Percentiles rank a stretch among this genome's conserved stretches.
phyloP scores from a whole-genome alignment of 1,140 invertebrate species.

The Aphidius ervi region DNA sequence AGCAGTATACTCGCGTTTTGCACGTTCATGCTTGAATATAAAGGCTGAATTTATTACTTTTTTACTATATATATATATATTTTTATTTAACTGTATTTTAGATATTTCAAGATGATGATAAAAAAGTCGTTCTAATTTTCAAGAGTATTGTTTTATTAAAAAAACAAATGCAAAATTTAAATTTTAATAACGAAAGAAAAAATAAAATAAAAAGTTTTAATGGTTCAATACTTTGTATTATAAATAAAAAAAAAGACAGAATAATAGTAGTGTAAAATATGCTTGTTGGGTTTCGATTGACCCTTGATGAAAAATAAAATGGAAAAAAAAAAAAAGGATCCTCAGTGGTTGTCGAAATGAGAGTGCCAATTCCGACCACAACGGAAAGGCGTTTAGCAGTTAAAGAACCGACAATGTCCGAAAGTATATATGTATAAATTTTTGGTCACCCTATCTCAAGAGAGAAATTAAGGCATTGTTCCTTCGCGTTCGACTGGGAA shows the following conservation, averaged over 20 bases:
- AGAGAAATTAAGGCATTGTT: slow-evolving; percentile 24
- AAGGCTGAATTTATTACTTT: neutral
- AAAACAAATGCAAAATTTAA: neutral
- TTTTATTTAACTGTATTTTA: neutral
- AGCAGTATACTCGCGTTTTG: neutral
- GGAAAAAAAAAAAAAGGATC: neutral
- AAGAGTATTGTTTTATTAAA: neutral
- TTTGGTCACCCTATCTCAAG: slow-evolving; percentile 18
- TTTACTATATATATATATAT: neutral
- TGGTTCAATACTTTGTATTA: too few relatives aligned
- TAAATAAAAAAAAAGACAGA: too few relatives aligned
- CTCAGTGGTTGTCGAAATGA: neutral
- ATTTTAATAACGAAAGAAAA: too few relatives aligned
- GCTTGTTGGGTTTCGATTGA: neutral
- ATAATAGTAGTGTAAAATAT: neutral
- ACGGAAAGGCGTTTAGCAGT: slow-evolving; percentile 21
- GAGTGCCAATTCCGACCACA: neutral
- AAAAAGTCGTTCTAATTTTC: slow-evolving; percentile 11
- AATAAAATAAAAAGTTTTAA: too few relatives aligned
- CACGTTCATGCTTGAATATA: neutral
- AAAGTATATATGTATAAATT: slow-evolving; percentile 10
- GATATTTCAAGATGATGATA: neutral
- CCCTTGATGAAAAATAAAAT: neutral
- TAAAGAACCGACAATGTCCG: slow-evolving; percentile 15
- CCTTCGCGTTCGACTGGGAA: slow-evolving; percentile 14